phyloP scores from a whole-genome alignment of 2,113 vertebrate genomes.

The Solea senegalensis region DNA sequence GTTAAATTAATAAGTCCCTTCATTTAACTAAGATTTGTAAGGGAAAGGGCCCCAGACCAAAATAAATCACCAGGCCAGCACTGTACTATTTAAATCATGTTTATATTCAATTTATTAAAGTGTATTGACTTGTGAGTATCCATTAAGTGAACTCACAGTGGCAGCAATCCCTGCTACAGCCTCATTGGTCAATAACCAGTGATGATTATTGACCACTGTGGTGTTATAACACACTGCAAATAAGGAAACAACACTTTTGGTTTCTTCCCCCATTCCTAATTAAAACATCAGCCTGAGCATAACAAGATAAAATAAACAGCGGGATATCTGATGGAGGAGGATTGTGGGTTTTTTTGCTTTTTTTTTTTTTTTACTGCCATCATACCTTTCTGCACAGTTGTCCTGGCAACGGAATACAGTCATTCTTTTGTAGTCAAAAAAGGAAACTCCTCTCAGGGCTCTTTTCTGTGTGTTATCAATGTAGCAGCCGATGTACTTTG shows the following conservation, averaged over 20 bases:
- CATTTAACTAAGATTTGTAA: too few species aligned
- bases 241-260: background rate
- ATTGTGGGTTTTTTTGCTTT: too few species aligned
- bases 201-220: background rate
- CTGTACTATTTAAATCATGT: too few species aligned
- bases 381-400: slow-evolving; percentile 97
- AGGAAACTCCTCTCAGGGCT: slow-evolving; percentile 92
- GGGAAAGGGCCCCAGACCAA: too few species aligned
- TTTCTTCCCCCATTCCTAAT: background rate
- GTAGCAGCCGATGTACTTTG: slow-evolving; percentile 94
- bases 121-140: too few species aligned
- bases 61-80: too few species aligned
- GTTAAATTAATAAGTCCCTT: too few species aligned
- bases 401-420: slow-evolving; percentile 98
- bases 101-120: too few species aligned
- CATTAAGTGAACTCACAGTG: too few species aligned
- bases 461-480: slow-evolving; percentile 88
- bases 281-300: slow-evolving; percentile 4
- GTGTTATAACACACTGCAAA: background rate
- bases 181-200: too few species aligned
- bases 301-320: background rate
- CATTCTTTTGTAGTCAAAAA: slow-evolving; percentile 99
- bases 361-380: slow-evolving; percentile 28
- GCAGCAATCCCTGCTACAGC: background rate
- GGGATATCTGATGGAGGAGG: background rate